Base-by-base conservation (phyloP, 2,797 vertebrate species). In the Ficedula albicollis region DNA sequence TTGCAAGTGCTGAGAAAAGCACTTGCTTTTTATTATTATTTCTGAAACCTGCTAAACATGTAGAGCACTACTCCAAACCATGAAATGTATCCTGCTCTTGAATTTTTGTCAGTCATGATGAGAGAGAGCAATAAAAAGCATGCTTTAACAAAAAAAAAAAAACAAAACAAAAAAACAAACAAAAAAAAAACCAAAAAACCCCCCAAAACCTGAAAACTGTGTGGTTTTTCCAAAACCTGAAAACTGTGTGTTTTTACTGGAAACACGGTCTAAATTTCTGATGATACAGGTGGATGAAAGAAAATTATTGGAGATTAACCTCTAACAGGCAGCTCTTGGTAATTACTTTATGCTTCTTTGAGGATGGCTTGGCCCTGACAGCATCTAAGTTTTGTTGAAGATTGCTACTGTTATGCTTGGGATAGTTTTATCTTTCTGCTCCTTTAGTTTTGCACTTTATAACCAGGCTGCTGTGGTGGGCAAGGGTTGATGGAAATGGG, bases 361-460 rank as follows among this genome's bases (percentile, higher is more conserved):
- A 59, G 38, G 21, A 52, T 1, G 2, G 10, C 41, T 90, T 75
- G 27, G 26, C 7, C 10, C 27, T 41, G 9, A 10, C n/a, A 49
- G 25, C 0, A 0, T 1, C 6, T 46, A 55, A 25, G 2, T 62
- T 68, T 68, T 62, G 30, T 26, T 30, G 21, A 29, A 38, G 3
- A 29, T 60, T 21, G 29, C 11, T 49, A 6, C 10, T 46, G 0
- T 39, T 56, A 7, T 82, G 30, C 15, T 73, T 3, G 20, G 11
- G 14, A 20, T 30, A n/a, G 43, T 15, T 30, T 0, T 2, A 13
- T 15, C 15, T 58, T 81, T n/a, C 44, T 46, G 5, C 56, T 92
- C 25, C 8, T 55, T 54, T 49, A 9, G 14, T 26, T 88, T 76
- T 76, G n/a, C 10, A 5, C 8, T 54, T 43, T 43, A 39, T 44